phyloP scores from a whole-genome alignment of 2,888 invertebrate genomes.

The Lasioglossum malachurum region DNA sequence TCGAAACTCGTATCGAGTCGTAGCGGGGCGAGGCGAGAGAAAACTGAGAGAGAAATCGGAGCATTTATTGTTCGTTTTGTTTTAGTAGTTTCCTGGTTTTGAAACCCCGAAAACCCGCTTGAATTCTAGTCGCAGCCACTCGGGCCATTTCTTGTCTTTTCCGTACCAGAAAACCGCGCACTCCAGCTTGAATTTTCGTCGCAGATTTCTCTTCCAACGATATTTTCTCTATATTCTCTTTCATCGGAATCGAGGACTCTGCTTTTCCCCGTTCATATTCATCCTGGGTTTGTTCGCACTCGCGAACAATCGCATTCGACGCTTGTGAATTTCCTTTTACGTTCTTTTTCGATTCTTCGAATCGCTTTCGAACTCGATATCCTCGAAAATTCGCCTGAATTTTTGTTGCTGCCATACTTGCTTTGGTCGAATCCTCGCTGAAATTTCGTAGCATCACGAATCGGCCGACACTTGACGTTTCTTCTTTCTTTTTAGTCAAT shows the following conservation, averaged over 20 bases:
- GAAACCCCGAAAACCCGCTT: slow-evolving; percentile 83
- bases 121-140: slow-evolving; percentile 82
- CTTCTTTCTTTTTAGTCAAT: not conserved
- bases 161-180: slow-evolving; percentile 89
- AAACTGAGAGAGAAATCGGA: not conserved
- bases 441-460: slow-evolving; percentile 47
- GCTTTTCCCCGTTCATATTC: not conserved
- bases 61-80: slow-evolving; percentile 73
- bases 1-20: not conserved
- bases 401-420: slow-evolving; percentile 85
- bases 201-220: slow-evolving; percentile 84
- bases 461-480: not conserved
- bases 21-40: too few species aligned
- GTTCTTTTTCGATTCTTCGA: slow-evolving; percentile 73
- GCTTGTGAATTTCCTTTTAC: not conserved
- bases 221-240: slow-evolving; percentile 52
- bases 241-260: slow-evolving; percentile 45
- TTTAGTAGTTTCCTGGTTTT: slow-evolving; percentile 81
- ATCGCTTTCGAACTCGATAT: slow-evolving; percentile 86
- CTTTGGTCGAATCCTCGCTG: slow-evolving; percentile 70
- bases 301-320: not conserved
- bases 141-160: slow-evolving; percentile 84
- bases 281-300: not conserved
- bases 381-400: slow-evolving; percentile 87
- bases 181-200: slow-evolving; percentile 89